These are phyloP conservation scores for Anthopleura sola DNA, from an alignment of 64 coral and sea anemone species.

Conservation along the genomic window DNA sequence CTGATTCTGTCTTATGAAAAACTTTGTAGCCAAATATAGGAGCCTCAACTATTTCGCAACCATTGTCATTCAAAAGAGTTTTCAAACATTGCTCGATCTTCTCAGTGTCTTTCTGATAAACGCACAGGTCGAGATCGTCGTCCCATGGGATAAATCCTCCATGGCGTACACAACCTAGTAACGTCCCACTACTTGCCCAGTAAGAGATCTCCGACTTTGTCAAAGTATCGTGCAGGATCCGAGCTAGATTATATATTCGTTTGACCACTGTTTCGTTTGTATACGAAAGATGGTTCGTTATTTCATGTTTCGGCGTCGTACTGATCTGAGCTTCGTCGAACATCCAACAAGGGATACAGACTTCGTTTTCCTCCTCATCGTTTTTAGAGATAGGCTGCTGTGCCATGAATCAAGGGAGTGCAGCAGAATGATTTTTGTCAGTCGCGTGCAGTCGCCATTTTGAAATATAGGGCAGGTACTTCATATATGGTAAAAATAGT, in stretches of 20 bases:
- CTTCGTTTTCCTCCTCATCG: slow-evolving; percentile 10
- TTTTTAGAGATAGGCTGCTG: no score
- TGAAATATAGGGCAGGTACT: no score
- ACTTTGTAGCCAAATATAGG: slow-evolving; percentile 59
- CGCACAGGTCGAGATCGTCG: slow-evolving; percentile 69
- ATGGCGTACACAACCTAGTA: slow-evolving; percentile 45
- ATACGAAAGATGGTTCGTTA: slow-evolving; percentile 41
- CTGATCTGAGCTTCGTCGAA: slow-evolving; percentile 26
- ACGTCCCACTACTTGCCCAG: slow-evolving; percentile 46
- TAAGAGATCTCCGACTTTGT: slow-evolving; percentile 28
- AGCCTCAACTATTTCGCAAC: slow-evolving; percentile 45
- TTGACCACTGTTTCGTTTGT: slow-evolving; percentile 39
- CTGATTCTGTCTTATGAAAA: slow-evolving; percentile 48
- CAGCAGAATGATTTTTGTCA: no score
- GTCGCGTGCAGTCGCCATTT: no score
- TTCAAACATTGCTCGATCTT: slow-evolving; percentile 42
- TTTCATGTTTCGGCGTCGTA: neutral
- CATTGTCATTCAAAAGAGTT: slow-evolving; percentile 1
- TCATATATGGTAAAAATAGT: no score
- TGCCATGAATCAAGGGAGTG: no score
- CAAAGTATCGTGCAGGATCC: slow-evolving; percentile 29
- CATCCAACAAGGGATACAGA: slow-evolving; percentile 29
- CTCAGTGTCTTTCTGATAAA: slow-evolving; percentile 47
- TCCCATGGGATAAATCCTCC: slow-evolving; percentile 55
- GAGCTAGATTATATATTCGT: slow-evolving; percentile 35